A percentile compares a stretch with the other conserved stretches of the same genome.
These are phyloP conservation scores for Puma concolor DNA, from an alignment of 2,113 vertebrate species.

Conservation along the genomic window DNA sequence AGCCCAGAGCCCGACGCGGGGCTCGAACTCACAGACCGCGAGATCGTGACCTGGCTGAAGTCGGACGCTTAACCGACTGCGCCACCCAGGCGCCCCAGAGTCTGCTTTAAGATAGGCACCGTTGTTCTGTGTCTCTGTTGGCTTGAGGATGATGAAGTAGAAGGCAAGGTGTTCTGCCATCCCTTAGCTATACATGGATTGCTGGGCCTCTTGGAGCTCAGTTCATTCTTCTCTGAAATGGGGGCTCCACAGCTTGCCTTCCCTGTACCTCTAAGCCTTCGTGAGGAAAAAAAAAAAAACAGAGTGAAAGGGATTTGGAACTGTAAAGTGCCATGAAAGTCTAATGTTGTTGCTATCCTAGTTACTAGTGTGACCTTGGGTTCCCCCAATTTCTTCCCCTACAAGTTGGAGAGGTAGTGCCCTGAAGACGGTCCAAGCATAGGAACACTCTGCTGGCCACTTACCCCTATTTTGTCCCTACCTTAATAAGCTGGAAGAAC, in stretches of 20 bases:
- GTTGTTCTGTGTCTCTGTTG: not conserved
- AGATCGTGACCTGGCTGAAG: no score
- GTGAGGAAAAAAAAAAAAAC: not conserved
- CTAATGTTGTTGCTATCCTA: not conserved
- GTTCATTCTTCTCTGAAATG: constrained; percentile 17
- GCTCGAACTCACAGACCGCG: no score
- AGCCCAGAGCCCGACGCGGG: no score
- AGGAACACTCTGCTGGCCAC: not conserved
- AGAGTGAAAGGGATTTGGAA: not conserved
- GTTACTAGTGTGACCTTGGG: no score
- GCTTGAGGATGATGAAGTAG: not conserved
- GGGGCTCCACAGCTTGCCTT: not conserved
- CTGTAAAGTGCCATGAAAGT: not conserved
- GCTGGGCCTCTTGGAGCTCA: not conserved
- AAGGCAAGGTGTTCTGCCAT: not conserved
- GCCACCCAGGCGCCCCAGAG: no score
- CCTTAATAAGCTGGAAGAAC: not conserved
- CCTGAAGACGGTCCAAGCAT: not conserved
- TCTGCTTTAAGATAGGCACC: not conserved
- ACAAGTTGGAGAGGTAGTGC: not conserved
- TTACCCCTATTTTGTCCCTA: accelerated
- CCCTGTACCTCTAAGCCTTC: not conserved
- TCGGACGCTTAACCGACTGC: no score
- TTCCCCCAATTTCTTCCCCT: not conserved
- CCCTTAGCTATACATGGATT: not conserved